A percentile compares a stretch with the other conserved stretches of the same genome.
phyloP scores from a whole-genome alignment of 1,140 invertebrate species.

The Calephelis nemesis region DNA sequence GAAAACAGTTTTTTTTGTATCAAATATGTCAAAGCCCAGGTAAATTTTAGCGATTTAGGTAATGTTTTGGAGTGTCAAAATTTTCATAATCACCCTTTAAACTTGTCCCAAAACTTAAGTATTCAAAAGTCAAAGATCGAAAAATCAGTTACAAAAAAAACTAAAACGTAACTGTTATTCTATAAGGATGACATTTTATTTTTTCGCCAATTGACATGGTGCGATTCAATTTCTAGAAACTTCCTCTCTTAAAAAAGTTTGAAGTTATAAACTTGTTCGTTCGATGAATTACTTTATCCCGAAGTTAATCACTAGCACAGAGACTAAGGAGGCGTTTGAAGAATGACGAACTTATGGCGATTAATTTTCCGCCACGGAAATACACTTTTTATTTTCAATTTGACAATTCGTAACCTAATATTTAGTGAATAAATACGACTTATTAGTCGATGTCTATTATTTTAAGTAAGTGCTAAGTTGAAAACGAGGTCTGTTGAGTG shows the following conservation, averaged over 20 bases:
- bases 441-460: conserved; percentile 27
- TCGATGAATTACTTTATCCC: conserved; percentile 63
- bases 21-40: too few species aligned
- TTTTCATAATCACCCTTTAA: too few species aligned
- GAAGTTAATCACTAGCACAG: conserved; percentile 57
- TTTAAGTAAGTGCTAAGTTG: conserved; percentile 29
- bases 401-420: conserved; percentile 15
- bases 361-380: conserved; percentile 41
- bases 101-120: too few species aligned
- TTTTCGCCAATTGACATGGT: conserved; percentile 63
- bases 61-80: too few species aligned
- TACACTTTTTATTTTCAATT: conserved; percentile 33
- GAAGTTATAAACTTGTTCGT: conserved; percentile 68
- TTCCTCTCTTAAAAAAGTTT: conserved; percentile 51
- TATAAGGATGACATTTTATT: conserved; percentile 17
- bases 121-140: too few species aligned
- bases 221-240: conserved; percentile 44
- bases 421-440: conserved; percentile 22
- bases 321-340: conserved; percentile 42
- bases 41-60: too few species aligned
- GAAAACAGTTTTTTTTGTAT: too few species aligned
- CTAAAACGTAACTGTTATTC: too few species aligned
- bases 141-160: too few species aligned
- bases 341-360: conserved; percentile 47
- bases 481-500: conserved; percentile 20